A percentile compares a stretch with the other conserved stretches of the same genome.
Evolutionary conservation across 64 coral and sea anemone genomes (phyloP).

Genomic region (Orbicella faveolata): DNA sequence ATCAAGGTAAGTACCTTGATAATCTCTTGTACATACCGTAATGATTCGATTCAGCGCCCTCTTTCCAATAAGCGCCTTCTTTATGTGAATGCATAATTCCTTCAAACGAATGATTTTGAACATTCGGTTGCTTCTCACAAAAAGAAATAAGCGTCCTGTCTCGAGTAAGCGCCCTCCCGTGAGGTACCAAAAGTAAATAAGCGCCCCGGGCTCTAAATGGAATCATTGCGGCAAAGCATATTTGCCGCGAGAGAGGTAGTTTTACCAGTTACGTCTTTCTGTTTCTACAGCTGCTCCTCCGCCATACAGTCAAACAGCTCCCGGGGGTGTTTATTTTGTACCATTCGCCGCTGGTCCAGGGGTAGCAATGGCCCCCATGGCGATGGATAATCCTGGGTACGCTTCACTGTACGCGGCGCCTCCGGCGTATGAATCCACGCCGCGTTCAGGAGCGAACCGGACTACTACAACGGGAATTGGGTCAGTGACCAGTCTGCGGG

Average conservation of each 20-base stretch:
- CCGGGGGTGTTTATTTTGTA: conserved; percentile 9
- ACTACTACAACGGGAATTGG: conserved; percentile 72
- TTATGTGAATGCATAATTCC: too few species aligned
- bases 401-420: conserved; percentile 61
- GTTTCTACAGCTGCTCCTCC: conserved; percentile 53
- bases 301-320: conserved; percentile 46
- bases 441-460: neutral
- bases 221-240: too few species aligned
- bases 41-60: too few species aligned
- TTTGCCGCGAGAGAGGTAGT: neutral
- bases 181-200: too few species aligned
- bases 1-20: too few species aligned
- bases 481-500: conserved; percentile 70
- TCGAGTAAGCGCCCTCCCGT: too few species aligned
- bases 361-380: neutral
- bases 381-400: conserved; percentile 26
- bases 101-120: too few species aligned
- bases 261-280: neutral
- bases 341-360: conserved; percentile 18
- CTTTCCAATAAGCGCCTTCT: too few species aligned
- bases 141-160: too few species aligned
- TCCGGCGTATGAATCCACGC: conserved; percentile 50
- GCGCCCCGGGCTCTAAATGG: too few species aligned
- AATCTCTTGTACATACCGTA: too few species aligned
- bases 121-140: too few species aligned